Percentiles rank a stretch among this genome's conserved stretches.
Conservation (phyloP, 2,888 invertebrate genomes). For the Hymenopus coronatus region DNA sequence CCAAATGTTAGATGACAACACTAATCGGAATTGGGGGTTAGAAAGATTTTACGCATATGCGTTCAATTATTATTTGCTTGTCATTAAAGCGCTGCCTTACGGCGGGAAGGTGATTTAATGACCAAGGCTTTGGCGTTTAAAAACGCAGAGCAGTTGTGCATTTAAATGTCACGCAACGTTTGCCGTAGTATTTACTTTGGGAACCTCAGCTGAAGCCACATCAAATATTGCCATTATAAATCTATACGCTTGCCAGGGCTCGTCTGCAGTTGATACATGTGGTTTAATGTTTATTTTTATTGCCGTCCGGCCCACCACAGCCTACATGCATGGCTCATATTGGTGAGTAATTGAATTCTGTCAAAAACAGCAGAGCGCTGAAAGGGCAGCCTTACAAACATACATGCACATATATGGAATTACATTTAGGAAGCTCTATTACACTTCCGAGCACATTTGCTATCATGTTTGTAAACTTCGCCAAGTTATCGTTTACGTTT, state of each 20-base stretch:
- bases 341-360: background rate
- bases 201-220: background rate
- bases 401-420: background rate
- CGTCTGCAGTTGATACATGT: background rate
- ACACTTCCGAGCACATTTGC: background rate
- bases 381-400: background rate
- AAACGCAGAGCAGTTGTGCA: background rate
- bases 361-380: background rate
- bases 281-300: background rate
- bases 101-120: no score
- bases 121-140: background rate
- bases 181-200: background rate
- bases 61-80: no score
- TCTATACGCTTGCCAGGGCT: background rate
- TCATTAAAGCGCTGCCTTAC: no score
- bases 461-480: background rate
- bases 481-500: background rate
- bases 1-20: no score
- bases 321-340: background rate
- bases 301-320: background rate
- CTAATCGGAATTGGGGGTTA: no score
- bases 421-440: background rate
- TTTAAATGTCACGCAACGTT: background rate
- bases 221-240: background rate
- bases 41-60: no score